phyloP scores from a whole-genome alignment of 1,140 invertebrate species.

The Zelostemma sp. region DNA sequence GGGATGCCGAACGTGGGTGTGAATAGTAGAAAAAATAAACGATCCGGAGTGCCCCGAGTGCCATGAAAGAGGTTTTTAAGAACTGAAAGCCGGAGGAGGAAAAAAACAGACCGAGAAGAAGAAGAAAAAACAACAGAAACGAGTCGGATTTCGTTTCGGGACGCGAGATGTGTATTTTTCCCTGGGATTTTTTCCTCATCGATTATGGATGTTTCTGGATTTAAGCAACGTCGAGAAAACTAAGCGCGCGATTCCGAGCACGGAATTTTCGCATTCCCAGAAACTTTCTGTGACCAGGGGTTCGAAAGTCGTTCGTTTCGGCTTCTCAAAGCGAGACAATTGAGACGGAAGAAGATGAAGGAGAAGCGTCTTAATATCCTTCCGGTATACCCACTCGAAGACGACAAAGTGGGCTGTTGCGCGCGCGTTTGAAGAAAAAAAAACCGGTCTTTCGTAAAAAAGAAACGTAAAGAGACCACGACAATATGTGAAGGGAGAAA shows the following conservation, averaged over 20 bases:
- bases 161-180: too few relatives aligned
- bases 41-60: conserved; percentile 9
- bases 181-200: too few relatives aligned
- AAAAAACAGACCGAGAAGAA: conserved; percentile 5
- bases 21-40: conserved; percentile 40
- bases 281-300: too few relatives aligned
- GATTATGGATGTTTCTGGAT: too few relatives aligned
- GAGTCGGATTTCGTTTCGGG: too few relatives aligned
- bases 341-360: too few relatives aligned
- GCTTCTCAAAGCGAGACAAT: too few relatives aligned
- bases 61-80: conserved; percentile 25
- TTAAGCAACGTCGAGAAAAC: too few relatives aligned
- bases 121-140: too few relatives aligned
- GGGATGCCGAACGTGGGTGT: conserved; percentile 45
- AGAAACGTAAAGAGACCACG: conserved; percentile 6
- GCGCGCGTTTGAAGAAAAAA: conserved; percentile 12
- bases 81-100: neutral
- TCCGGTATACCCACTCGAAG: conserved; percentile 1
- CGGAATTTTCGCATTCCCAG: too few relatives aligned
- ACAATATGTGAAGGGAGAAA: conserved; percentile 2
- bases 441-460: conserved; percentile 7
- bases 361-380: neutral
- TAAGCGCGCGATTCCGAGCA: too few relatives aligned
- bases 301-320: too few relatives aligned
- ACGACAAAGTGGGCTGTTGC: neutral